Base-by-base conservation (phyloP, 2,888 invertebrate genomes). In the Synergus japonicus region DNA sequence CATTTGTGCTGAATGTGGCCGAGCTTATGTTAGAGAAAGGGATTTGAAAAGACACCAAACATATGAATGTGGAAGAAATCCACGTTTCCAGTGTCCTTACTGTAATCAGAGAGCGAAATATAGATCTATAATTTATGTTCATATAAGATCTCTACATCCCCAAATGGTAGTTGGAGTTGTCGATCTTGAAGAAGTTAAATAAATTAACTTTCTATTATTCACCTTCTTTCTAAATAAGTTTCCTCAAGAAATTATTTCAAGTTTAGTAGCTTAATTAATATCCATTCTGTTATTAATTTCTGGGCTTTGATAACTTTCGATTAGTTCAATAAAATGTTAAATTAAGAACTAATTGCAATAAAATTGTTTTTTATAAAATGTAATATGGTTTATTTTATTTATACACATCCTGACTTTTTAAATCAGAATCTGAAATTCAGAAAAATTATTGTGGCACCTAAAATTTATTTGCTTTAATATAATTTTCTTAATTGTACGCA, bases 51-150 rank as follows among this genome's bases (percentile, higher is more conserved):
- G 90, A 15, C 93, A 93, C 87, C 90, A 89, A 80, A 91, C 89
- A 85, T 91, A 91, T 86, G 93, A 92, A 82, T 92, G 92, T 82
- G 92, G 90, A 49, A 87, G 89, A 3, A 86, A 85, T 76, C 92
- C 91, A 8, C 88, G 91, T 46, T 91, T 90, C 82, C 87, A 90
- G 79, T 92, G 92, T 78, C 91, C 90, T 0, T 89, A 90, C 78
- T 92, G 92, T 73, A 87, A 86, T n/a, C 89, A 91, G 80, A 84
- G 89, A 69, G 91, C 91, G 82, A 91, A 91, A 78, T 90, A 90
- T 88, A 89, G 89, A 1, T 89, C 89, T 79, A 86, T 90, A 43
- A 89, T 92, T 80, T 91, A 91, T 80, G 89, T 89, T 82, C 91
- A 91, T 84, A 85, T 91, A 49, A 84, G 91, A 63, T 89, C 89